A percentile compares a stretch with the other conserved stretches of the same genome.
These are phyloP conservation scores for Wiebesia pumilae DNA, from an alignment of 1,140 invertebrate genomes.

Conservation along the genomic window DNA sequence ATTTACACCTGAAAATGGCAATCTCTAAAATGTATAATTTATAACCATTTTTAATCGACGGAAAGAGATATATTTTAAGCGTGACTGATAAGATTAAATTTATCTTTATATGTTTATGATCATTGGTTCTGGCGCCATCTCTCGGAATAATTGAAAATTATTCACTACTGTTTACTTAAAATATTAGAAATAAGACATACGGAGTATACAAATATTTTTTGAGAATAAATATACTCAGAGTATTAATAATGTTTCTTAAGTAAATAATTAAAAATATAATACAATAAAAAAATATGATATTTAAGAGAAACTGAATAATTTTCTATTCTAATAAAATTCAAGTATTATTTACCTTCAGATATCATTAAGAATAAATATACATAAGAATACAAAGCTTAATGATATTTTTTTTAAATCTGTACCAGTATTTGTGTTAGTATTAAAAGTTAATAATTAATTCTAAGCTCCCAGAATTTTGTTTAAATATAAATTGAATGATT, in stretches of 20 bases:
- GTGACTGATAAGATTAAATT: slow-evolving; percentile 28
- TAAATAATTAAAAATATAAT: neutral
- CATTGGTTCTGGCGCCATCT: slow-evolving; percentile 38
- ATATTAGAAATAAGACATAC: neutral
- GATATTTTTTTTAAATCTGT: neutral
- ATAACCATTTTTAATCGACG: slow-evolving; percentile 17
- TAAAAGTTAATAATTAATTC: neutral
- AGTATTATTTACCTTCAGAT: too few relatives aligned
- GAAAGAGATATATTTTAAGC: slow-evolving; percentile 1
- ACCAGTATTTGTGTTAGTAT: neutral
- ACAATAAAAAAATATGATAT: neutral
- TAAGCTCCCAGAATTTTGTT: neutral
- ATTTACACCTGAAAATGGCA: neutral
- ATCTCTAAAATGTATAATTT: slow-evolving; percentile 31
- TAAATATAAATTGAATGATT: neutral
- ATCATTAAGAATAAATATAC: too few relatives aligned
- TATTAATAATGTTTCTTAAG: neutral
- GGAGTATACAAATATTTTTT: neutral
- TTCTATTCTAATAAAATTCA: too few relatives aligned
- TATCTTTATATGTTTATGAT: slow-evolving; percentile 23
- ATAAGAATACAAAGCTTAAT: neutral
- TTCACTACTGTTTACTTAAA: neutral
- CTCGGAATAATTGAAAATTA: slow-evolving; percentile 12
- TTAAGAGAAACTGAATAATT: too few relatives aligned
- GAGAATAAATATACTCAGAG: neutral